A percentile compares a stretch with the other conserved stretches of the same genome.
Conservation (phyloP, 1,140 invertebrate genomes). For the Lysiphlebus fabarum region DNA sequence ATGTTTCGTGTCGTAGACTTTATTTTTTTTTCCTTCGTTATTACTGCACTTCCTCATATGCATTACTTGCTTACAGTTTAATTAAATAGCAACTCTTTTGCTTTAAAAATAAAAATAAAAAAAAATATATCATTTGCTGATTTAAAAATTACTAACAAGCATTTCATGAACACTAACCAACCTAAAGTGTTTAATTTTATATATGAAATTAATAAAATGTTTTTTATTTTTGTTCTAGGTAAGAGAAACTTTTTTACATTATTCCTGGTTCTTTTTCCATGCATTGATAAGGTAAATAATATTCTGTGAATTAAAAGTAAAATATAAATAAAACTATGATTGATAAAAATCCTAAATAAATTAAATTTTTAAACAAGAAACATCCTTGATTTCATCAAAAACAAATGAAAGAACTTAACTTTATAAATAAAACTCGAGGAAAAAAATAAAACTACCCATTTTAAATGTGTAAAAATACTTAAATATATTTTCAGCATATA, state of each 20-base stretch:
- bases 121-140: too few species aligned
- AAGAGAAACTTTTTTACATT: slow-evolving; percentile 22
- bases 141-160: slow-evolving; percentile 25
- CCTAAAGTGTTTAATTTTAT: slow-evolving; percentile 14
- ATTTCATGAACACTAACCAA: background rate
- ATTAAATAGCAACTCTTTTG: too few species aligned
- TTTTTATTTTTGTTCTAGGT: slow-evolving; percentile 32
- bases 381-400: slow-evolving; percentile 17
- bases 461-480: background rate
- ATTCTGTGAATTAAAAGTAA: background rate
- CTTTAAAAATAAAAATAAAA: too few species aligned
- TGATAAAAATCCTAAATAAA: slow-evolving; percentile 1
- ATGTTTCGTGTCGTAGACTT: too few species aligned
- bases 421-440: slow-evolving; percentile 3
- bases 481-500: background rate
- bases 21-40: too few species aligned
- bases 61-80: too few species aligned
- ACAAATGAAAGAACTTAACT: slow-evolving; percentile 17
- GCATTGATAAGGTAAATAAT: background rate
- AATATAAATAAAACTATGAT: background rate
- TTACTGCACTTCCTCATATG: too few species aligned
- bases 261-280: background rate
- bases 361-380: too few species aligned
- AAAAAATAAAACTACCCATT: background rate
- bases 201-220: background rate